phyloP scores from a whole-genome alignment of 1,140 invertebrate species.

The Caenorhabditis remanei region DNA sequence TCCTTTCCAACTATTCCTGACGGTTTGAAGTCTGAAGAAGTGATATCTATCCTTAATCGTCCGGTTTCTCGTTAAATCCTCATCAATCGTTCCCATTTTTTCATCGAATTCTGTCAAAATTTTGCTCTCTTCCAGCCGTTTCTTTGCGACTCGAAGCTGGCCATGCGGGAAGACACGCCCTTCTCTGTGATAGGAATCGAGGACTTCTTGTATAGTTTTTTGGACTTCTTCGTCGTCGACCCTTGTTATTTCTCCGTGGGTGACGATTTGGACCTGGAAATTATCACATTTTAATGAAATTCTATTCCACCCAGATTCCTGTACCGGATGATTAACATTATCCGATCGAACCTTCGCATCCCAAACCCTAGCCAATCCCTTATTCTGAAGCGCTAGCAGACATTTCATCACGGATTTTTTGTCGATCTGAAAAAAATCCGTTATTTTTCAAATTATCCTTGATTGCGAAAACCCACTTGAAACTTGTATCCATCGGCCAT shows the following conservation, averaged over 20 bases:
- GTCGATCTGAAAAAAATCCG: slow-evolving; percentile 75
- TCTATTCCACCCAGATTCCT: not conserved
- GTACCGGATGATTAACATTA: slow-evolving; percentile 61
- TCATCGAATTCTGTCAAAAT: not conserved
- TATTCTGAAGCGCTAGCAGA: slow-evolving; percentile 68
- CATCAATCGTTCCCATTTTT: slow-evolving; percentile 19
- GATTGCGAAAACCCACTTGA: slow-evolving; percentile 28
- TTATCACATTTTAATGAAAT: not conserved
- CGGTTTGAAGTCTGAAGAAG: slow-evolving; percentile 8
- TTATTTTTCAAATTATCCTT: not conserved
- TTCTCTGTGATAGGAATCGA: slow-evolving; percentile 69
- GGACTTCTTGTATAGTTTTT: slow-evolving; percentile 65
- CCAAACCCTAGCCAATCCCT: slow-evolving; percentile 64
- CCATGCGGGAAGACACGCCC: slow-evolving; percentile 73
- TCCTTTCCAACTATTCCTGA: slow-evolving; percentile 15
- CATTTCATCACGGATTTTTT: slow-evolving; percentile 75
- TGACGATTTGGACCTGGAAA: slow-evolving; percentile 68
- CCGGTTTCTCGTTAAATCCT: not conserved
- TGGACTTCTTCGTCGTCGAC: slow-evolving; percentile 62
- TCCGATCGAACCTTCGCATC: slow-evolving; percentile 66
- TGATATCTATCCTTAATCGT: slow-evolving; percentile 46
- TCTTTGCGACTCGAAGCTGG: slow-evolving; percentile 56
- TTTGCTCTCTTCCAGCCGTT: not conserved
- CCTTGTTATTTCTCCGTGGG: slow-evolving; percentile 58
- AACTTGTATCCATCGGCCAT: slow-evolving; percentile 68